Percentiles rank a stretch among this genome's conserved stretches.
Conservation (phyloP, 2,797 vertebrate species). For the Myotis daubentonii region DNA sequence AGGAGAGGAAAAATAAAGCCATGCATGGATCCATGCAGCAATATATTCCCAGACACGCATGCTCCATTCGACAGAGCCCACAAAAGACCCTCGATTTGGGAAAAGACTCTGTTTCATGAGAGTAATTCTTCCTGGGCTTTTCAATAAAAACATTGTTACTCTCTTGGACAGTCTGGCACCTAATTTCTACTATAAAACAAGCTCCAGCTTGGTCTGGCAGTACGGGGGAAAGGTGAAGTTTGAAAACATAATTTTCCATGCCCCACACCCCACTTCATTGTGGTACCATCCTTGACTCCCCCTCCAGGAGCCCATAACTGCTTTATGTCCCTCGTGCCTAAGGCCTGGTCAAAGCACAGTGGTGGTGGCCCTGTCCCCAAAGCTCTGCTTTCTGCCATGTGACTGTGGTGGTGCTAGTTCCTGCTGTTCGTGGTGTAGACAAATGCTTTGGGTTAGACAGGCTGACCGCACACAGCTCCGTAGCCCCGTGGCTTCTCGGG, state of each 20-base stretch:
- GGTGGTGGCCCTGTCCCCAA: not conserved
- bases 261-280: not conserved
- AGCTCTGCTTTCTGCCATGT: not conserved
- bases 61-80: not conserved
- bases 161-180: not conserved
- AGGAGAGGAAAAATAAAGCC: not conserved
- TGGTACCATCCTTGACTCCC: not conserved
- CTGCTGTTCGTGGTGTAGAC: not conserved
- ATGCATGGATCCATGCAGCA: not conserved
- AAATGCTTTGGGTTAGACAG: not conserved
- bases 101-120: not conserved
- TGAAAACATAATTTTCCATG: not conserved
- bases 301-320: no score
- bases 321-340: not conserved
- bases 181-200: conserved; percentile 2
- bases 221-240: not conserved
- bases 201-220: not conserved
- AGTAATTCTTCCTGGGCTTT: not conserved
- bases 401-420: accelerated
- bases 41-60: not conserved
- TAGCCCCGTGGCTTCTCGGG: not conserved
- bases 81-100: not conserved
- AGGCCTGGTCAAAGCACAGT: not conserved
- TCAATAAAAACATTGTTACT: not conserved
- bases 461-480: not conserved